Percentiles rank a stretch among this genome's conserved stretches.
Evolutionary conservation across 1,140 invertebrate genomes (phyloP).

Genomic region (Caenorhabditis brenneri): DNA sequence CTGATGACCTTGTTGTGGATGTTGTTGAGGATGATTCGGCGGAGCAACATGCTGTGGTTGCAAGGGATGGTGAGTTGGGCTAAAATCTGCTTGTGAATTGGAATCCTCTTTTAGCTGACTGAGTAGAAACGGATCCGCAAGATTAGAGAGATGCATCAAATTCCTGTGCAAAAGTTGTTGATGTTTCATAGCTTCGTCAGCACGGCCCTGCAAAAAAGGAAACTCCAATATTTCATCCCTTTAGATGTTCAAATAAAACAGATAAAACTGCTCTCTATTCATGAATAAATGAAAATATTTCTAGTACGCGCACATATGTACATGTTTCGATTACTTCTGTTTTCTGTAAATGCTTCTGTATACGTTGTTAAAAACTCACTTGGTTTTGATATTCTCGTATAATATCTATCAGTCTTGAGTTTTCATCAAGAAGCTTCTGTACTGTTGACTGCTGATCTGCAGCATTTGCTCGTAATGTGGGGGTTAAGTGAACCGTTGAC

Average conservation of each 20-base stretch:
- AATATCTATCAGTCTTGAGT: constrained; percentile 64
- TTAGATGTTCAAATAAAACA: too few species aligned
- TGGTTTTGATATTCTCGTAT: constrained; percentile 65
- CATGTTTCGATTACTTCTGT: too few species aligned
- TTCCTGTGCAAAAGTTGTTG: constrained; percentile 67
- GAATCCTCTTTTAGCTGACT: constrained; percentile 7
- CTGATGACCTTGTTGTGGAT: not conserved
- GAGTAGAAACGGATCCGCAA: constrained; percentile 59
- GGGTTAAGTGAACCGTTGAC: not conserved
- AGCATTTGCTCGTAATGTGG: not conserved
- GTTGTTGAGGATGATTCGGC: not conserved
- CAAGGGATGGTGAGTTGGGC: not conserved
- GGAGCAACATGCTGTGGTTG: not conserved
- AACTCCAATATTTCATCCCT: too few species aligned
- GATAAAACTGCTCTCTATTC: too few species aligned
- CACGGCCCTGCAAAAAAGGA: constrained; percentile 43
- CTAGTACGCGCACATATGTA: too few species aligned
- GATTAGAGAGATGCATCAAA: constrained; percentile 61
- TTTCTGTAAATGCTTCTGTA: too few species aligned
- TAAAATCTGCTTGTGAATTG: not conserved
- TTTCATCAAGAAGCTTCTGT: constrained; percentile 66
- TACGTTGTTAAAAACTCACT: constrained; percentile 49
- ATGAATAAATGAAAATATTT: too few species aligned
- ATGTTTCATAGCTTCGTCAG: constrained; percentile 56
- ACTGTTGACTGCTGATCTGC: constrained; percentile 54